Evolutionary conservation across 2,797 vertebrate genomes (phyloP).

Genomic region (Synanceia verrucosa): DNA sequence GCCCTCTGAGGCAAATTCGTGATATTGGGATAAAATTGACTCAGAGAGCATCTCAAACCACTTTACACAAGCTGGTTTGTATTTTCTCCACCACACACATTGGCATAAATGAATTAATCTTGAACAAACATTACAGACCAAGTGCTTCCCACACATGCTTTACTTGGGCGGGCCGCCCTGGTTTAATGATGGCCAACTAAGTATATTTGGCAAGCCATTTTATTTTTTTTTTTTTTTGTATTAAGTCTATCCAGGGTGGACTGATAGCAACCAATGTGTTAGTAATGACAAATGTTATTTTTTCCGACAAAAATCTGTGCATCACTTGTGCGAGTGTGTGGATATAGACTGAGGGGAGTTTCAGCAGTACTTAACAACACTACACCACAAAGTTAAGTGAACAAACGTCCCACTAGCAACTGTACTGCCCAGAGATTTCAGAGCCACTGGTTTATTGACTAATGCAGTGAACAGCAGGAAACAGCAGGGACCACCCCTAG

Average conservation of each 20-base stretch:
- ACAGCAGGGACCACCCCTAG: too few relatives aligned
- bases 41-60: neutral
- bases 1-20: too few relatives aligned
- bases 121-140: neutral
- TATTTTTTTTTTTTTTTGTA: neutral
- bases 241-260: too few relatives aligned
- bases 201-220: neutral
- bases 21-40: too few relatives aligned
- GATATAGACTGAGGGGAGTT: neutral
- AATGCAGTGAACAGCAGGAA: neutral
- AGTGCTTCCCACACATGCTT: neutral
- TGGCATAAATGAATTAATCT: neutral
- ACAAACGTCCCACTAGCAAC: neutral
- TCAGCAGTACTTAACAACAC: neutral
- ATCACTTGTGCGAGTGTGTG: neutral
- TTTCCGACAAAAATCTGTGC: neutral
- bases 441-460: neutral
- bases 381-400: neutral
- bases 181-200: neutral
- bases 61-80: neutral
- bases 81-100: neutral
- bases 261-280: neutral
- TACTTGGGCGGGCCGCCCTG: neutral
- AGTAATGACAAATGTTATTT: too few relatives aligned
- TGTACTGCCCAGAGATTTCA: neutral